A percentile compares a stretch with the other conserved stretches of the same genome.
phyloP scores from a whole-genome alignment of 2,113 vertebrate genomes.

The Syrrhaptes paradoxus region DNA sequence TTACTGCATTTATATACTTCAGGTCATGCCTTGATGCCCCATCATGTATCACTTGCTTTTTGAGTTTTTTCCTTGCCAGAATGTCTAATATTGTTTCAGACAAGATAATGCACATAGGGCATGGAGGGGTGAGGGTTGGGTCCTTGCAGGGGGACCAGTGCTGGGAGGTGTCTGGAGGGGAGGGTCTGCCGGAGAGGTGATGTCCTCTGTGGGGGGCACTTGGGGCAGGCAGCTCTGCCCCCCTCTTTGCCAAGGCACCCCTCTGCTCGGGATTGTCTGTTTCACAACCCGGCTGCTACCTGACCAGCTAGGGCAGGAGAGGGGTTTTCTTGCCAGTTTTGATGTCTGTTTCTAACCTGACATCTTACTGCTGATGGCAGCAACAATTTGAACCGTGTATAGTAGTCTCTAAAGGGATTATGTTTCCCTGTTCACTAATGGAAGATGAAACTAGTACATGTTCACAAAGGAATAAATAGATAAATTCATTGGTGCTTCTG shows the following conservation, averaged over 20 bases:
- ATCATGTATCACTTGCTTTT: not conserved
- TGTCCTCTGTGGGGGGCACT: not conserved
- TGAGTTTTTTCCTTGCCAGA: not conserved
- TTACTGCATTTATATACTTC: not conserved
- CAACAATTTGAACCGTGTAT: not conserved
- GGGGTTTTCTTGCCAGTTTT: not conserved
- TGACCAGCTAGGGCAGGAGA: not conserved
- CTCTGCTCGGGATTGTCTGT: not conserved
- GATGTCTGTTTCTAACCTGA: not conserved
- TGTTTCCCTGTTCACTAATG: not conserved
- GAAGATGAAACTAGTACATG: not conserved
- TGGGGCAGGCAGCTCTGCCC: accelerated
- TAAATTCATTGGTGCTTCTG: not conserved
- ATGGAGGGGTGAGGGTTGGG: too few relatives aligned
- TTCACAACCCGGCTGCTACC: not conserved
- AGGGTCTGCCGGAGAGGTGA: not conserved
- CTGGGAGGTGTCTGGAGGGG: not conserved
- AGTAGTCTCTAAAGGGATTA: not conserved
- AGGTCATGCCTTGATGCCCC: not conserved
- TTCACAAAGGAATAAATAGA: not conserved
- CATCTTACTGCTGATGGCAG: not conserved
- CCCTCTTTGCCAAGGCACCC: not conserved
- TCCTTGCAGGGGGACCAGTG: not conserved
- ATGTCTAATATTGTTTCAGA: not conserved
- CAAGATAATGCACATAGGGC: not conserved